These are phyloP conservation scores for Papilio elwesi DNA, from an alignment of 2,888 invertebrate species.

Conservation along the genomic window DNA sequence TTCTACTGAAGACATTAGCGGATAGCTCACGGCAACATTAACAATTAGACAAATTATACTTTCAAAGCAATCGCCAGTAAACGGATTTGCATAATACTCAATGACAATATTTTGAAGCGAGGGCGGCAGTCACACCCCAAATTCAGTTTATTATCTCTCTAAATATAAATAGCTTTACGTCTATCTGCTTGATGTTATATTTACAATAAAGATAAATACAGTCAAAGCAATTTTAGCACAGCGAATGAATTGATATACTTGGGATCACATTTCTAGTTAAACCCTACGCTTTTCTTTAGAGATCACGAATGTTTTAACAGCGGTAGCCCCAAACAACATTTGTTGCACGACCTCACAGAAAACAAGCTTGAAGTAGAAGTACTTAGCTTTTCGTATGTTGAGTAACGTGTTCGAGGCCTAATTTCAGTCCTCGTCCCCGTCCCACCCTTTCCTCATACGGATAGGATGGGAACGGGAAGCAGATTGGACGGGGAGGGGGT, in stretches of 20 bases:
- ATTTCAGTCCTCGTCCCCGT: too few species aligned
- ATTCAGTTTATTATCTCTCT: conserved; percentile 33
- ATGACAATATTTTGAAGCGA: conserved; percentile 58
- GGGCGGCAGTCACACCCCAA: conserved; percentile 49
- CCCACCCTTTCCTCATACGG: too few species aligned
- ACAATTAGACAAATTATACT: conserved; percentile 62
- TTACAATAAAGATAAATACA: neutral
- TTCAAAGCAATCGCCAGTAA: conserved; percentile 48
- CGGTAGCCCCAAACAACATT: too few species aligned
- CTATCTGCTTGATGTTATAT: conserved; percentile 13
- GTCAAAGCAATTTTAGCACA: neutral
- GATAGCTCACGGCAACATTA: conserved; percentile 56
- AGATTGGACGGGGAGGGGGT: too few species aligned
- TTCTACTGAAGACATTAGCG: conserved; percentile 43
- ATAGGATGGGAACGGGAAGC: too few species aligned
- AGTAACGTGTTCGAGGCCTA: too few species aligned
- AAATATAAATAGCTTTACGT: conserved; percentile 30
- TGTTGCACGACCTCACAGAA: too few species aligned
- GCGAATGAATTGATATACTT: neutral
- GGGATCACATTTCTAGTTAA: too few species aligned
- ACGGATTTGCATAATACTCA: conserved; percentile 56
- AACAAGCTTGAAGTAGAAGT: too few species aligned
- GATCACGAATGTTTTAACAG: too few species aligned
- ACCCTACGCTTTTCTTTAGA: too few species aligned
- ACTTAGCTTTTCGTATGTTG: too few species aligned